phyloP scores from a whole-genome alignment of 2,113 vertebrate species.

The Ceyx margarethae region DNA sequence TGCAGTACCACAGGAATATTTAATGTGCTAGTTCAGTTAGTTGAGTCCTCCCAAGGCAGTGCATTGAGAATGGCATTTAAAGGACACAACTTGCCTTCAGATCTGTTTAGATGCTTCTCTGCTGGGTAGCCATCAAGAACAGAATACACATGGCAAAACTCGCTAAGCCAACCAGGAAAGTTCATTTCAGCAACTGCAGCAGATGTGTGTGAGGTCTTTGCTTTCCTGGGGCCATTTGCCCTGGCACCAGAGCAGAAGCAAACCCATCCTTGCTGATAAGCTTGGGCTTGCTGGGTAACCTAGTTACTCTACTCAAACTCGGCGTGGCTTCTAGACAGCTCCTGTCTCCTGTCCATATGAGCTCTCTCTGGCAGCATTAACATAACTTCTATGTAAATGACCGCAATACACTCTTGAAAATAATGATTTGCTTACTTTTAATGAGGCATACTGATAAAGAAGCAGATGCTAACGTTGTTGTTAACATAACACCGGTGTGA shows the following conservation, averaged over 20 bases:
- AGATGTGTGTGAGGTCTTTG: neutral
- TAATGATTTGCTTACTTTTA: constrained; percentile 7
- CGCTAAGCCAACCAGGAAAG: neutral
- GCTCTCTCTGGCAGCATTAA: neutral
- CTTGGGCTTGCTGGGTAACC: neutral
- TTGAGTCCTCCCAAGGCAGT: neutral
- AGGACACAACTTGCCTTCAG: neutral
- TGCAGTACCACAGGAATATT: neutral
- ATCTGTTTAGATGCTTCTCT: neutral
- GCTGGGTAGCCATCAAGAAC: neutral
- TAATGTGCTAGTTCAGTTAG: neutral
- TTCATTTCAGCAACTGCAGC: neutral
- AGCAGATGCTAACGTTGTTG: neutral
- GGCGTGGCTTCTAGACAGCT: neutral
- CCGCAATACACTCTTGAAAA: neutral
- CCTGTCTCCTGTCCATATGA: neutral
- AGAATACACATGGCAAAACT: neutral
- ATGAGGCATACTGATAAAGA: neutral
- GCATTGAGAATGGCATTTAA: neutral
- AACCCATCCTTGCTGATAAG: neutral
- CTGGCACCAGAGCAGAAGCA: neutral
- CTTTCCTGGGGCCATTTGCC: neutral
- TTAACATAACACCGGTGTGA: neutral
- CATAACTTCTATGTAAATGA: neutral
- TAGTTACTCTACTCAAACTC: neutral